Conservation (phyloP, 1,140 invertebrate species). For the Listronotus bonariensis region DNA sequence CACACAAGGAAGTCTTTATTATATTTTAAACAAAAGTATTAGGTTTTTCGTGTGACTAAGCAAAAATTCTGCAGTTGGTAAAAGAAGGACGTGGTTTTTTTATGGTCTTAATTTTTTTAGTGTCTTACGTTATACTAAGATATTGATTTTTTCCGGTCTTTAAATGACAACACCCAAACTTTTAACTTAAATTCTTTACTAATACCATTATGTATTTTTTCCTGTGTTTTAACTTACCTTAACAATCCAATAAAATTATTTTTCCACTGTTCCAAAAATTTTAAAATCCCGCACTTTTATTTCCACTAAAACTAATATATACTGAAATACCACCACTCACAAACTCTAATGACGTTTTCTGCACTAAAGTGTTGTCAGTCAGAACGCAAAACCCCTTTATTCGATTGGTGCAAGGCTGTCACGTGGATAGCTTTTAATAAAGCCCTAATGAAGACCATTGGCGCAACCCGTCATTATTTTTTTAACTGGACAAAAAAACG, state of each 20-base stretch:
- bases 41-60: too few species aligned
- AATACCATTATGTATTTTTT: too few species aligned
- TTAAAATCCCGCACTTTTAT: not conserved
- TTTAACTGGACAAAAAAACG: too few species aligned
- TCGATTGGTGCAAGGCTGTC: not conserved
- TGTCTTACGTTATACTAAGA: not conserved
- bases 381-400: not conserved
- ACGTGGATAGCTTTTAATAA: not conserved
- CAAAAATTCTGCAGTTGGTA: not conserved
- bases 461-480: not conserved
- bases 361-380: not conserved
- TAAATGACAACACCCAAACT: conserved; percentile 9
- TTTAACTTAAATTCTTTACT: not conserved
- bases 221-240: not conserved
- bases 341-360: not conserved
- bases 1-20: too few species aligned
- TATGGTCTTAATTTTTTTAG: too few species aligned
- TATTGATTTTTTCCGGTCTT: conserved; percentile 10
- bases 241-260: not conserved
- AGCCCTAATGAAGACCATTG: not conserved
- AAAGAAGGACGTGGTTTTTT: not conserved
- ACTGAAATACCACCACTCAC: conserved; percentile 4
- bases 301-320: not conserved
- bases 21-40: too few species aligned
- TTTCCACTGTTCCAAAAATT: not conserved